Evolutionary conservation across 1,140 invertebrate genomes (phyloP).

Genomic region (Paralvinella palmiformis): DNA sequence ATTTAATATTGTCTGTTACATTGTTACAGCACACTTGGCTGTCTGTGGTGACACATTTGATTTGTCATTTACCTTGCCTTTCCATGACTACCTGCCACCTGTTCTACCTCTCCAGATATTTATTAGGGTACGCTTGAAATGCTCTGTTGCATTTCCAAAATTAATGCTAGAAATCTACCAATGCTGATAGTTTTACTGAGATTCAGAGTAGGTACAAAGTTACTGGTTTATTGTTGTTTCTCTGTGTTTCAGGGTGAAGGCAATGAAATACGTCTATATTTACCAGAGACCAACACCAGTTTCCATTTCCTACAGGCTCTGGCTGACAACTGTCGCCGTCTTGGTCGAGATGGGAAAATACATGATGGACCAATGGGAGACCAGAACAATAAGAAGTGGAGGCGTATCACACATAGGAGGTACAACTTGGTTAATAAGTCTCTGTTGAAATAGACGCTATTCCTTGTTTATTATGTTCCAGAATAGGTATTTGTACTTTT

Average conservation of each 20-base stretch:
- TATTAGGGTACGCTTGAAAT: conserved; percentile 64
- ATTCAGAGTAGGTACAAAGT: neutral
- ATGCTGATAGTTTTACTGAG: too few species aligned
- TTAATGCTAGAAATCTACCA: neutral
- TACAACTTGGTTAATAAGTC: conserved; percentile 29
- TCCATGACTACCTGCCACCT: conserved; percentile 82
- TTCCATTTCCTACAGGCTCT: conserved; percentile 75
- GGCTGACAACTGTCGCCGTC: conserved; percentile 80
- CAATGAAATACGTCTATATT: conserved; percentile 78
- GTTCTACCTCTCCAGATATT: conserved; percentile 82
- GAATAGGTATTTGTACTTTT: too few species aligned
- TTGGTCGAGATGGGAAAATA: conserved; percentile 64
- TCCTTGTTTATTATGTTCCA: conserved; percentile 8
- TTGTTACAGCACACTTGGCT: conserved; percentile 67
- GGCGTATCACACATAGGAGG: conserved; percentile 73
- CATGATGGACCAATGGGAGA: conserved; percentile 35
- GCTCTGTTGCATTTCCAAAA: neutral
- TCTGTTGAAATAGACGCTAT: neutral
- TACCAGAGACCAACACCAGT: conserved; percentile 86
- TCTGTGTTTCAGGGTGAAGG: conserved; percentile 67
- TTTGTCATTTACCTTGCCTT: conserved; percentile 85
- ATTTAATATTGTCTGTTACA: conserved; percentile 7
- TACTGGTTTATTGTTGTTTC: neutral
- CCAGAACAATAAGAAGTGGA: conserved; percentile 68
- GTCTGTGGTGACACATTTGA: conserved; percentile 90